Evolutionary conservation across 2,113 vertebrate species (phyloP), one percentile per base, ranked within the genome.

Genomic region (Ophiodon elongatus): DNA sequence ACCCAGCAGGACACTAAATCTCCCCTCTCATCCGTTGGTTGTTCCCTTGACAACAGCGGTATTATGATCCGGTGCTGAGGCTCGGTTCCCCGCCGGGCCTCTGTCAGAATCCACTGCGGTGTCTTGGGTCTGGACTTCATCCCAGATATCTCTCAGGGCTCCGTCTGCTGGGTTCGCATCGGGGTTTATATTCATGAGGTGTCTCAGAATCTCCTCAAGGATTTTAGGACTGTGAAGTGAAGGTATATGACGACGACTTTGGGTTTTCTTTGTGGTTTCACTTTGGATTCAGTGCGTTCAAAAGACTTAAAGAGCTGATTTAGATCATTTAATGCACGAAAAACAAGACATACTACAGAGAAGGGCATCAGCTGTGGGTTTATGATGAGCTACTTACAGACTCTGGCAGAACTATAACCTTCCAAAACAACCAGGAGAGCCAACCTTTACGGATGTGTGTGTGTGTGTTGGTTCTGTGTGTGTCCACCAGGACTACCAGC

Each of bases 401-500:
- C n/a, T n/a, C n/a, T n/a, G n/a, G n/a, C n/a, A 5, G 27, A 45
- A 9, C 41, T 2, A 0, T 1, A 14, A 60, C 27, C 60, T 52
- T 9, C 31, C 63, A 67, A 67, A 56, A 56, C 73, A 76, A 54
- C 8, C 43, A 76, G 0, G 13, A 17, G 37, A 23, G 45, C 31
- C 45, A 47, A 47, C 45, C 4, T 4, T 1, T 19, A 2, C 4
- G 4, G 2, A 11, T 9, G 41, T 8, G 35, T 37, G 35, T 37
- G 35, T 37, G 35, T 8, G 35, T 39, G 39, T 39, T 2, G 2
- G 33, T 37, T 4, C 7, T 65, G 35, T 37, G 10, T 70, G 15
- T 57, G 33, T 80, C 35, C 70, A 8, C 21, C 86, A 99, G 98
- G 98, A 99, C 94, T 99, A 98, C 78, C 97, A 99, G 85, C 95